phyloP scores from a whole-genome alignment of 2,113 vertebrate genomes.

The Scartelaos histophorus region DNA sequence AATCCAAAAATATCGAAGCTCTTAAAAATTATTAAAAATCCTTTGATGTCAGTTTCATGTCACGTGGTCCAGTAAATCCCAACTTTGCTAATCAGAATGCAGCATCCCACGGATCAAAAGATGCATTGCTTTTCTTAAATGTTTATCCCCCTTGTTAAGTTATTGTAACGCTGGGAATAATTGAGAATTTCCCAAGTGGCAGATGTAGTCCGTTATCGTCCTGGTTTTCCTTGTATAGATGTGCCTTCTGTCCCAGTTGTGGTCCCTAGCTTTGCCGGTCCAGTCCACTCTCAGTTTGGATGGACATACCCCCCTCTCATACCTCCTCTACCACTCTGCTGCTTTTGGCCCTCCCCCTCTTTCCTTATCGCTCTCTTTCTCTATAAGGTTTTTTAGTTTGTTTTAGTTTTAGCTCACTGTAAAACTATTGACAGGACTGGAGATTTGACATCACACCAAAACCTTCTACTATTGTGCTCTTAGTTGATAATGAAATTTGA shows the following conservation, averaged over 20 bases:
- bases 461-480: no score
- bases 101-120: not conserved
- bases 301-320: slow-evolving; percentile 6
- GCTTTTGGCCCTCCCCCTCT: slow-evolving; percentile 26
- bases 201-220: not conserved
- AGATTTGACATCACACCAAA: not conserved
- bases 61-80: not conserved
- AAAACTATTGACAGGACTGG: slow-evolving; percentile 7
- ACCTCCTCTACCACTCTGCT: slow-evolving; percentile 7
- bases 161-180: not conserved
- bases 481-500: no score
- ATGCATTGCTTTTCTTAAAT: not conserved
- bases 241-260: not conserved
- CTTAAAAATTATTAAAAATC: not conserved
- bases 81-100: not conserved
- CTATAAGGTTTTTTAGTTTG: not conserved
- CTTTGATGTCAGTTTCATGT: not conserved
- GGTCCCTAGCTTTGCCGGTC: slow-evolving; percentile 2
- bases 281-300: slow-evolving; percentile 1
- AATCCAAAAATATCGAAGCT: slow-evolving; percentile 3
- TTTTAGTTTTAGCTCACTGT: not conserved
- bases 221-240: not conserved
- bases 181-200: not conserved
- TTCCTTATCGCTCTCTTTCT: slow-evolving; percentile 1
- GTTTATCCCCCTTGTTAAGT: no score